phyloP scores from a whole-genome alignment of 2,797 vertebrate genomes.

The Onychomys arenicola region DNA sequence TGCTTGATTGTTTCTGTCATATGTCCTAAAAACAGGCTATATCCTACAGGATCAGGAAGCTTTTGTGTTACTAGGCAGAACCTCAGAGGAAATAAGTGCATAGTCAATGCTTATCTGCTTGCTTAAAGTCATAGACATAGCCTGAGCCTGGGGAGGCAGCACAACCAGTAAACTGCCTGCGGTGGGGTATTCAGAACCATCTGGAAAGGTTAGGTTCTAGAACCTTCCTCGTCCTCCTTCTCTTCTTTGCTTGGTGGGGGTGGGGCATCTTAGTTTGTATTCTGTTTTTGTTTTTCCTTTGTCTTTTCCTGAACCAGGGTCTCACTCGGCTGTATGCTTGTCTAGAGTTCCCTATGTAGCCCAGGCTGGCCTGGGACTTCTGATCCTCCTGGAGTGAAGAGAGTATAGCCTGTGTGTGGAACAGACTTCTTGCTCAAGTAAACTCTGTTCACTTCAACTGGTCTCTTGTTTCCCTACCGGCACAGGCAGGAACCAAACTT shows the following conservation, averaged over 20 bases:
- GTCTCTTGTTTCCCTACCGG: background rate
- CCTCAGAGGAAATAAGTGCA: background rate
- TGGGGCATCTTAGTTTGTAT: background rate
- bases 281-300: background rate
- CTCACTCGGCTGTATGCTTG: background rate
- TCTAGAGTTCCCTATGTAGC: background rate
- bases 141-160: background rate
- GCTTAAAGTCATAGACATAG: conserved; percentile 40
- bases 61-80: background rate
- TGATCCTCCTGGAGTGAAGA: no score
- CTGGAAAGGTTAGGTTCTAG: background rate
- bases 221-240: background rate
- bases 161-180: background rate
- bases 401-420: background rate
- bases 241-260: background rate
- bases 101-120: background rate
- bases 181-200: background rate
- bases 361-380: background rate
- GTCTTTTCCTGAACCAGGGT: background rate
- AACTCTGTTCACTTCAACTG: background rate
- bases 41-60: background rate
- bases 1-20: background rate
- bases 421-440: background rate
- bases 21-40: background rate
- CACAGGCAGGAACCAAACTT: background rate